These are phyloP conservation scores for Idaea dimidiata DNA, from an alignment of 2,888 invertebrate genomes.

Conservation along the genomic window DNA sequence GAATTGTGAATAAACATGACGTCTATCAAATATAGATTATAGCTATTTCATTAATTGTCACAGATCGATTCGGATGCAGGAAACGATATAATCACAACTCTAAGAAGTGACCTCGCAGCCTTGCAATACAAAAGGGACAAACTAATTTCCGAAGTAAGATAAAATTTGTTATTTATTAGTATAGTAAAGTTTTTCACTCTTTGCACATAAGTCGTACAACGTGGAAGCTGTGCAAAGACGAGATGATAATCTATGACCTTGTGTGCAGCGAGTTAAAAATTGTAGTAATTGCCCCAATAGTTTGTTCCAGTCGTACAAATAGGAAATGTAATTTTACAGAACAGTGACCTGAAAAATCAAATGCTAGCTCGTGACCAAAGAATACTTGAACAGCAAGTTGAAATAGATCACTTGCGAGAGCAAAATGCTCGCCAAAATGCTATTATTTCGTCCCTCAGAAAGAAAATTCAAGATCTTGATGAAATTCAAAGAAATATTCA, in stretches of 20 bases:
- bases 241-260: too few species aligned
- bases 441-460: slow-evolving; percentile 88
- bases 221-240: too few species aligned
- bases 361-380: slow-evolving; percentile 86
- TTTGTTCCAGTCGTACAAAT: not conserved
- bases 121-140: slow-evolving; percentile 92
- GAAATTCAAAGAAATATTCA: slow-evolving; percentile 87
- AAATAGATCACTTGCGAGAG: slow-evolving; percentile 89
- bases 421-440: slow-evolving; percentile 92
- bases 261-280: not conserved
- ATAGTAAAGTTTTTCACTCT: not conserved
- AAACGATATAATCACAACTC: slow-evolving; percentile 86
- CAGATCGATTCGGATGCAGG: slow-evolving; percentile 80
- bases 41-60: slow-evolving; percentile 14
- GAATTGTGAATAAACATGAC: slow-evolving; percentile 12
- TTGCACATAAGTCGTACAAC: too few species aligned
- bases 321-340: slow-evolving; percentile 63
- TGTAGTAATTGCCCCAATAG: not conserved
- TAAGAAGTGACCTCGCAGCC: slow-evolving; percentile 91
- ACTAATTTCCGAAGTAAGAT: slow-evolving; percentile 85
- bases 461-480: slow-evolving; percentile 89
- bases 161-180: not conserved
- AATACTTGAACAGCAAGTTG: slow-evolving; percentile 88
- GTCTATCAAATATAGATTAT: not conserved
- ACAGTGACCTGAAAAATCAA: slow-evolving; percentile 86